Evolutionary conservation across 2,797 vertebrate genomes (phyloP).

Genomic region (Lindbergichthys nudifrons): DNA sequence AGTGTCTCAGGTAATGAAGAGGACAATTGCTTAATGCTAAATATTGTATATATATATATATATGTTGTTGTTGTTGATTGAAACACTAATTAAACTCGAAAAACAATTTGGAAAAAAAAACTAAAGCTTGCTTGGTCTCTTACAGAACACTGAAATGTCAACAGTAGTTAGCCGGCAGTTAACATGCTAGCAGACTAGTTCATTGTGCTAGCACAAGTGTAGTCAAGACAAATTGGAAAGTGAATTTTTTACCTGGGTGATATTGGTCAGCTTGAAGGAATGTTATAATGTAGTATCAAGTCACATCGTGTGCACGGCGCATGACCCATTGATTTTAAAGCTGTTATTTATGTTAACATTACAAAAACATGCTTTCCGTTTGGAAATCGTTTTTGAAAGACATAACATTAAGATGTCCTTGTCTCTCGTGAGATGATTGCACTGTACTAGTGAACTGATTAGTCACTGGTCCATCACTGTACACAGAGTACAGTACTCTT

Average conservation of each 20-base stretch:
- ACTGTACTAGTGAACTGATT: neutral
- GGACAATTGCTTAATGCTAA: neutral
- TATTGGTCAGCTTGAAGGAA: neutral
- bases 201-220: no score
- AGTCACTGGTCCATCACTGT: constrained; percentile 4
- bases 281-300: neutral
- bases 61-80: no score
- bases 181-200: neutral
- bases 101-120: neutral
- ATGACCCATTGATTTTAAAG: neutral
- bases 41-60: no score
- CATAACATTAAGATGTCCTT: neutral
- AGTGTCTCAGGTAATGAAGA: neutral
- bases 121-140: neutral
- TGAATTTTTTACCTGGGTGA: no score
- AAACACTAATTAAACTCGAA: neutral
- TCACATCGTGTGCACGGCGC: neutral
- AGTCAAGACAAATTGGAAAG: no score
- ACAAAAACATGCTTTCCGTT: neutral
- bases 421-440: neutral
- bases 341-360: neutral
- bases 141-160: neutral
- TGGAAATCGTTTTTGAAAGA: neutral
- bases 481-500: constrained; percentile 8
- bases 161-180: neutral